These are phyloP conservation scores for Drosophila hydei DNA, from an alignment of 1,140 invertebrate genomes.

Conservation along the genomic window DNA sequence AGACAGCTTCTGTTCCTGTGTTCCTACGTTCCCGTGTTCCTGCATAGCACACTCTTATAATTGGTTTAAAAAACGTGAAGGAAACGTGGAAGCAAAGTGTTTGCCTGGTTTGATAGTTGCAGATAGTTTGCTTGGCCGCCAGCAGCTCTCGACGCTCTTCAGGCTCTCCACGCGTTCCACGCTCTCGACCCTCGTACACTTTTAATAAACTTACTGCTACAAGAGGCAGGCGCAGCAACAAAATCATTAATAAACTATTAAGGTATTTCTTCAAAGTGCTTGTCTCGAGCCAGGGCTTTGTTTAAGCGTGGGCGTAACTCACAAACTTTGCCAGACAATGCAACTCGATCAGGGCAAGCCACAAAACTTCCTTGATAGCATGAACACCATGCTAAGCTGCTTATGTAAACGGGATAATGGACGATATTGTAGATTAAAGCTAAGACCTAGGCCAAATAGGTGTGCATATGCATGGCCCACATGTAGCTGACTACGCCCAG, in stretches of 20 bases:
- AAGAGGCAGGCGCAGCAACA: conserved; percentile 30
- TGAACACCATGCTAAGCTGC: conserved; percentile 14
- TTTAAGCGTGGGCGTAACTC: conserved; percentile 5
- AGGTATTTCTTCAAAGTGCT: conserved; percentile 59
- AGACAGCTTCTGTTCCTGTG: conserved; percentile 31
- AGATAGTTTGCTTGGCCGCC: conserved; percentile 55
- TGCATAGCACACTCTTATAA: conserved; percentile 70
- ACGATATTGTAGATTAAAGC: conserved; percentile 10
- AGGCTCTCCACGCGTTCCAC: conserved; percentile 14
- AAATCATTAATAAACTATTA: conserved; percentile 82
- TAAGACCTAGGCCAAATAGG: neutral
- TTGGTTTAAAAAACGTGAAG: conserved; percentile 73
- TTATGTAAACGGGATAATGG: conserved; percentile 32
- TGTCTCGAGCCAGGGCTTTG: conserved; percentile 8
- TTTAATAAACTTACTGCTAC: conserved; percentile 68
- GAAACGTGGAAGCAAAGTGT: conserved; percentile 73
- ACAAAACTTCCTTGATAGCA: conserved; percentile 36
- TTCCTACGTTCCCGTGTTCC: conserved; percentile 36
- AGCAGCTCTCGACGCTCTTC: neutral
- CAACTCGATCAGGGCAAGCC: conserved; percentile 62
- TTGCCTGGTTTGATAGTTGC: conserved; percentile 70
- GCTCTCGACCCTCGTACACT: conserved; percentile 45
- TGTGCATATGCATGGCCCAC: no score
- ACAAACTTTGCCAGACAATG: conserved; percentile 55
- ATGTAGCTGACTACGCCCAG: no score